Conservation (phyloP, 2,888 invertebrate species). For the Lasioglossum vierecki region DNA sequence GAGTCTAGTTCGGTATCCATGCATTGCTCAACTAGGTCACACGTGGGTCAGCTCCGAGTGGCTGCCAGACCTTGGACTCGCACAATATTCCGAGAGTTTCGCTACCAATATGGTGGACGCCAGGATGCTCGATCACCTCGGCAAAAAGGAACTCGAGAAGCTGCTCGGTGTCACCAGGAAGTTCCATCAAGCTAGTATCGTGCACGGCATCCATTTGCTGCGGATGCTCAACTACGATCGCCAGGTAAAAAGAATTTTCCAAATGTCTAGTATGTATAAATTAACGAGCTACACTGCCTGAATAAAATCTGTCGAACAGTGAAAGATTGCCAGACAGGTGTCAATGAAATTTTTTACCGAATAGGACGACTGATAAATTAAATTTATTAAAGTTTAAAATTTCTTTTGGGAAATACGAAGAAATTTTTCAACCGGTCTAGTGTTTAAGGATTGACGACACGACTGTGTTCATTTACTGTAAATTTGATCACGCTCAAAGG, state of each 20-base stretch:
- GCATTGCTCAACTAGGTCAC: constrained; percentile 94
- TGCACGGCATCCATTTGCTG: constrained; percentile 96
- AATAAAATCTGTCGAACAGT: background rate
- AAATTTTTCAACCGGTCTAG: background rate
- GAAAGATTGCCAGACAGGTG: background rate
- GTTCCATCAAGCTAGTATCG: constrained; percentile 97
- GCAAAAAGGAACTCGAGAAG: constrained; percentile 97
- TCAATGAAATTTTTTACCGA: background rate
- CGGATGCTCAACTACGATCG: constrained; percentile 96
- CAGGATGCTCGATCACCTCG: constrained; percentile 95
- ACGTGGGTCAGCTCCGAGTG: constrained; percentile 97
- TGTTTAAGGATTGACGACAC: background rate
- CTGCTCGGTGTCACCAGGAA: constrained; percentile 96
- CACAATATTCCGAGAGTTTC: constrained; percentile 95
- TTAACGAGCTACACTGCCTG: background rate
- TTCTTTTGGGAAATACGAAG: background rate
- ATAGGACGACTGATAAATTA: background rate
- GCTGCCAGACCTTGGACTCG: constrained; percentile 95
- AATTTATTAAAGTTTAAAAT: background rate
- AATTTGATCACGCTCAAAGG: background rate
- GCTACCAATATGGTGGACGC: constrained; percentile 96
- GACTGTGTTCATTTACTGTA: background rate
- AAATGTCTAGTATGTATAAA: background rate
- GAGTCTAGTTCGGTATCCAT: constrained; percentile 93
- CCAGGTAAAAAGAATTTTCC: constrained; percentile 86